Evolutionary conservation across 2,797 vertebrate species (phyloP).

Genomic region (Propithecus deckenii): DNA sequence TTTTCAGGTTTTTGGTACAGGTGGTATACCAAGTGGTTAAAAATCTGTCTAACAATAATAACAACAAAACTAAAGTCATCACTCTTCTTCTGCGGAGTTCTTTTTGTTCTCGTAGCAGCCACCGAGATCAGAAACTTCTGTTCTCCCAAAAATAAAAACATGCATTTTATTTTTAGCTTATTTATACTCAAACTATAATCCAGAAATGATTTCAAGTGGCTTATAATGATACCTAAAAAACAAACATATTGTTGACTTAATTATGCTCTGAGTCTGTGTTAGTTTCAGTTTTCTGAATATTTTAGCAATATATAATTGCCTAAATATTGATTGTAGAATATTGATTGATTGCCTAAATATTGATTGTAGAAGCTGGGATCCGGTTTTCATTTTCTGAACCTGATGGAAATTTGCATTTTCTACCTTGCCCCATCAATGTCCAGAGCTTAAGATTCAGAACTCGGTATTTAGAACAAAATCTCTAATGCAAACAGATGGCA

Average conservation of each 20-base stretch:
- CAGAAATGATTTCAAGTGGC: background rate
- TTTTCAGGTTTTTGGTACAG: constrained; percentile 36
- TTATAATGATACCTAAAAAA: constrained; percentile 34
- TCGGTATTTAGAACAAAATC: background rate
- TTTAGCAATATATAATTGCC: background rate
- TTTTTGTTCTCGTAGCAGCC: constrained; percentile 29
- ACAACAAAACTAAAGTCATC: constrained; percentile 5
- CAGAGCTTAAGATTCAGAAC: background rate
- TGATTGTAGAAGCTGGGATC: background rate
- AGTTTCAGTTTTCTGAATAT: background rate
- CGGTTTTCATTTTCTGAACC: background rate
- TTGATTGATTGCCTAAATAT: background rate
- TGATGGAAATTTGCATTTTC: background rate
- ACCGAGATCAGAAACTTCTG: background rate
- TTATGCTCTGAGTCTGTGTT: background rate
- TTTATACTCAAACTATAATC: constrained; percentile 17
- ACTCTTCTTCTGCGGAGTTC: constrained; percentile 35
- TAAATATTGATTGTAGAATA: background rate
- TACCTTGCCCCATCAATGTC: background rate
- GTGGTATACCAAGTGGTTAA: constrained; percentile 48
- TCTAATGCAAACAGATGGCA: background rate
- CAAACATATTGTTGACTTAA: constrained; percentile 28
- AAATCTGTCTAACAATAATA: constrained; percentile 35
- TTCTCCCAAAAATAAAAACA: background rate
- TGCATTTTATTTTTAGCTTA: constrained; percentile 4